Conservation (phyloP, 1,140 invertebrate genomes). For the Macrosteles quadrilineatus region DNA sequence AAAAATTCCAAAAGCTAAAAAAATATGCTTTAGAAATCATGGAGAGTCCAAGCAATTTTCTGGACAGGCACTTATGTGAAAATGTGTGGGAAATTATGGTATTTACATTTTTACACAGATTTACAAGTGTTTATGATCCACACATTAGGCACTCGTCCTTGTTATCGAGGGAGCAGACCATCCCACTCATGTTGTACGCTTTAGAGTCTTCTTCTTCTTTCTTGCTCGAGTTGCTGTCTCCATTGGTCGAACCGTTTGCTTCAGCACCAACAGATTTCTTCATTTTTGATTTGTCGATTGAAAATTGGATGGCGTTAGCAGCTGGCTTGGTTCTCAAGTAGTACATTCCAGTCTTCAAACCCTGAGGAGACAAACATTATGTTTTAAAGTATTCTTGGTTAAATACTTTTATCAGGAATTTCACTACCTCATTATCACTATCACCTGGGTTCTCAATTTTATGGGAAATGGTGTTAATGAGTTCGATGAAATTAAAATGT, state of each 20-base stretch:
- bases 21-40: too few relatives aligned
- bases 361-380: conserved; percentile 62
- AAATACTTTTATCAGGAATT: conserved; percentile 24
- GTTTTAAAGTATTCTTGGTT: too few relatives aligned
- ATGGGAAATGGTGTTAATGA: too few relatives aligned
- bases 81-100: too few relatives aligned
- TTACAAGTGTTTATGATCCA: conserved; percentile 56
- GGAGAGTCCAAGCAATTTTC: too few relatives aligned
- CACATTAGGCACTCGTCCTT: conserved; percentile 88
- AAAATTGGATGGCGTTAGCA: conserved; percentile 96
- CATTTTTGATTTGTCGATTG: conserved; percentile 89
- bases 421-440: too few relatives aligned
- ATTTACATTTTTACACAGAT: too few relatives aligned
- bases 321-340: conserved; percentile 97
- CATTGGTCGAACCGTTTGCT: conserved; percentile 37
- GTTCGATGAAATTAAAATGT: too few relatives aligned
- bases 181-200: conserved; percentile 65
- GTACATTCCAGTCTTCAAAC: conserved; percentile 99
- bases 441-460: too few relatives aligned
- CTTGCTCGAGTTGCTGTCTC: conserved; percentile 34
- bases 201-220: conserved; percentile 39
- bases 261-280: conserved; percentile 46
- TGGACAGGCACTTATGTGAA: too few relatives aligned
- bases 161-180: conserved; percentile 87
- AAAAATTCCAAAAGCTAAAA: too few relatives aligned